These are phyloP conservation scores for Diacarnus erythraeanus DNA, from an alignment of 37 sponge, comb jelly and placozoan species.

Conservation along the genomic window DNA sequence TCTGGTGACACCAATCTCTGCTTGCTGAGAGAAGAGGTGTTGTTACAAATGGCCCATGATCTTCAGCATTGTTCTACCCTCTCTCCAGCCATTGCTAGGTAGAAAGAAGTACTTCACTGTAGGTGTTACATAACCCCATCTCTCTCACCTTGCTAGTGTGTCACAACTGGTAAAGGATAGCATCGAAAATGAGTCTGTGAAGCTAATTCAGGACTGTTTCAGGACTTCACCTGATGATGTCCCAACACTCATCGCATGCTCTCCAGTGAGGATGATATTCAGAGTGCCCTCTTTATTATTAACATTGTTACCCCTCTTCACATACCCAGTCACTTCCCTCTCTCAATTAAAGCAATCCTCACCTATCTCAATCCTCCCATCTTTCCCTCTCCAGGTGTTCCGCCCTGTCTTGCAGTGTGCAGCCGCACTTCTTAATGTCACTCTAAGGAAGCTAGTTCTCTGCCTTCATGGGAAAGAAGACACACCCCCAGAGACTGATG, in stretches of 20 bases:
- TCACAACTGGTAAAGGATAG: slow-evolving; percentile 11
- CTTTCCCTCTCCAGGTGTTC: slow-evolving; percentile 32
- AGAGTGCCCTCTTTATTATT: neutral
- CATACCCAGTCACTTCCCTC: neutral
- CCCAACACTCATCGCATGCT: slow-evolving; percentile 1
- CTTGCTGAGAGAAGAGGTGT: slow-evolving; percentile 39
- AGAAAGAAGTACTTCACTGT: slow-evolving; percentile 1
- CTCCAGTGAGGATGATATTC: slow-evolving; percentile 17
- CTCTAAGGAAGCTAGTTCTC: slow-evolving; percentile 23
- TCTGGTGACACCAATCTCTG: slow-evolving; percentile 3
- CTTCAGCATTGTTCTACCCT: slow-evolving; percentile 21
- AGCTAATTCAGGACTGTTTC: neutral
- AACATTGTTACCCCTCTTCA: slow-evolving; percentile 9
- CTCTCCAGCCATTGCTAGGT: slow-evolving; percentile 29
- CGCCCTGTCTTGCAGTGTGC: slow-evolving; percentile 56
- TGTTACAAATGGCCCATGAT: slow-evolving; percentile 23
- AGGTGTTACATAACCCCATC: neutral
- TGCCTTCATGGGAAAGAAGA: slow-evolving; percentile 5
- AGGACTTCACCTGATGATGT: neutral
- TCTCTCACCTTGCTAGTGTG: slow-evolving; percentile 9
- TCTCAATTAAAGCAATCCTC: neutral
- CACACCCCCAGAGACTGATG: neutral
- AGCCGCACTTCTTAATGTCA: slow-evolving; percentile 25
- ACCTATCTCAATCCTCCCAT: neutral
- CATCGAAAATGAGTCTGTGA: slow-evolving; percentile 22